These are phyloP conservation scores for Fukomys damarensis DNA, from an alignment of 2,113 vertebrate genomes.

Conservation along the genomic window DNA sequence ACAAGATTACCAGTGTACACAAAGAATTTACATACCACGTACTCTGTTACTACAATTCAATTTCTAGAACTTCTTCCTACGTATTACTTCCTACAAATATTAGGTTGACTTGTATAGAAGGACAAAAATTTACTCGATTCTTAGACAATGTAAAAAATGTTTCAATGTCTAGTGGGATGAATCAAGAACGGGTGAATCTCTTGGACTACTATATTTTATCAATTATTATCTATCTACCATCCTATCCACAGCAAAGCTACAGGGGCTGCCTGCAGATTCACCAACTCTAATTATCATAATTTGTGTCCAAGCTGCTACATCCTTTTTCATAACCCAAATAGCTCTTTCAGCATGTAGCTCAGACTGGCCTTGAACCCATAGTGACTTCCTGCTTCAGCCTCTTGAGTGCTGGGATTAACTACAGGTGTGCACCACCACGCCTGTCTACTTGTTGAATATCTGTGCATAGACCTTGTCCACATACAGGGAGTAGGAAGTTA, in stretches of 20 bases:
- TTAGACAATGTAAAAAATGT: background rate
- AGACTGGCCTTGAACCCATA: background rate
- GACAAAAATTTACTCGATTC: background rate
- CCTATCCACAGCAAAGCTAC: background rate
- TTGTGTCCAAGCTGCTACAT: background rate
- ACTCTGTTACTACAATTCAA: no score
- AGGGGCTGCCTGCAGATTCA: background rate
- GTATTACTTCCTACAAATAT: background rate
- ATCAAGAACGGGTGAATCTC: background rate
- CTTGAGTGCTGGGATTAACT: background rate
- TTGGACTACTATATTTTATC: background rate
- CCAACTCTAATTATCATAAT: background rate
- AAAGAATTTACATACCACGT: background rate
- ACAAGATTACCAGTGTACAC: background rate
- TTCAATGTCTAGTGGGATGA: background rate
- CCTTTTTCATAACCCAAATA: background rate
- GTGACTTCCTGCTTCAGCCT: background rate
- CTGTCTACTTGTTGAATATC: background rate
- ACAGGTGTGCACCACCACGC: background rate
- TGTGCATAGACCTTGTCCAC: background rate
- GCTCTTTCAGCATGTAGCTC: background rate
- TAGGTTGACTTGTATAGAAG: background rate
- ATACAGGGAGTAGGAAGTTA: background rate
- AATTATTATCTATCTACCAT: background rate
- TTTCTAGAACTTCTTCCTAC: background rate